Evolutionary conservation across 2,797 vertebrate species (phyloP).

Genomic region (Momotus momota): DNA sequence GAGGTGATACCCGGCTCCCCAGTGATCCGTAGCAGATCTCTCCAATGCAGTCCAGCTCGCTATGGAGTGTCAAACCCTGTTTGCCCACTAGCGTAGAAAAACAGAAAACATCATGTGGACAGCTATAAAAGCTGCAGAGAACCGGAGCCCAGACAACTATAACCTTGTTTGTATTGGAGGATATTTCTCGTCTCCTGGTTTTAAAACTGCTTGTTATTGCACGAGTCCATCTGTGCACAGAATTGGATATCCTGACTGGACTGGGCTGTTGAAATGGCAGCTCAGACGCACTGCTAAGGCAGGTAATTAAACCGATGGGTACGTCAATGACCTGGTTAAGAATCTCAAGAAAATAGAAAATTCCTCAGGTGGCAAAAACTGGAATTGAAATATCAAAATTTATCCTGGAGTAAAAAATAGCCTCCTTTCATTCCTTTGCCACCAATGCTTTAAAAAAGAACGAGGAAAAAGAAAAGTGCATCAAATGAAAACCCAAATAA

Average conservation of each 20-base stretch:
- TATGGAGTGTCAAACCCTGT: background rate
- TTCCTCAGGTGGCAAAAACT: conserved; percentile 62
- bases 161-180: conserved; percentile 16
- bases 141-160: background rate
- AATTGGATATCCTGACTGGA: background rate
- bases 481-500: conserved; percentile 63
- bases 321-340: conserved; percentile 53
- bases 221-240: background rate
- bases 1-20: background rate
- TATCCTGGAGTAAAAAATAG: conserved; percentile 68
- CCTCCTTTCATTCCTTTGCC: conserved; percentile 60
- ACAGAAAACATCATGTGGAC: conserved; percentile 3
- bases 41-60: conserved; percentile 10
- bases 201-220: background rate
- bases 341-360: conserved; percentile 62
- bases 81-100: conserved; percentile 2
- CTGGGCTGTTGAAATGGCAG: background rate
- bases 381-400: conserved; percentile 68
- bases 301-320: conserved; percentile 40
- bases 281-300: background rate
- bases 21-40: background rate
- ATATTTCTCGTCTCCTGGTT: background rate
- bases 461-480: conserved; percentile 48
- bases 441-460: conserved; percentile 45
- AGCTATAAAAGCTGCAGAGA: conserved; percentile 25